Evolutionary conservation across 2,797 vertebrate species (phyloP).

Genomic region (Sternotherus odoratus): DNA sequence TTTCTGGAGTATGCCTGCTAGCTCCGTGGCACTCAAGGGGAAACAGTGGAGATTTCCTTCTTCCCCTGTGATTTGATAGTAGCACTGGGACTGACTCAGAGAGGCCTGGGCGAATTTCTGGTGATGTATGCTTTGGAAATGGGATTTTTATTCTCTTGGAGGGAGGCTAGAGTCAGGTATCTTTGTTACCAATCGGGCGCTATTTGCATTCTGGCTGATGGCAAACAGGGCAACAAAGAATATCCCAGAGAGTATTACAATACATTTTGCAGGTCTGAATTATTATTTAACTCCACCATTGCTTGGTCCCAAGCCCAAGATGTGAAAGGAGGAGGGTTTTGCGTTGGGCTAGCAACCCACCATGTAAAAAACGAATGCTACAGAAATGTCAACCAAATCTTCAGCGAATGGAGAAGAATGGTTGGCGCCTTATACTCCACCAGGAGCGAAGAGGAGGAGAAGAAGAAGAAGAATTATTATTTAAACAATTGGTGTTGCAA

Average conservation of each 20-base stretch:
- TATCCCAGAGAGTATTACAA: background rate
- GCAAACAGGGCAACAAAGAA: background rate
- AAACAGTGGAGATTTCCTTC: background rate
- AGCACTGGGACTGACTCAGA: background rate
- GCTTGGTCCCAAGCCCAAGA: too few relatives aligned
- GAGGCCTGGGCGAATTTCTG: background rate
- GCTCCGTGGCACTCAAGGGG: background rate
- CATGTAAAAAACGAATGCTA: too few relatives aligned
- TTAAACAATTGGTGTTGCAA: background rate
- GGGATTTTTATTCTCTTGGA: background rate
- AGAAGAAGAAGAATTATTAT: background rate
- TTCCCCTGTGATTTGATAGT: background rate
- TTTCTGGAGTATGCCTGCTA: background rate
- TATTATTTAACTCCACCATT: background rate
- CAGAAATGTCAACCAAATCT: too few relatives aligned
- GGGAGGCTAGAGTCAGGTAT: background rate
- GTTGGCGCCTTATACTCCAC: too few relatives aligned
- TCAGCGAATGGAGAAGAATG: too few relatives aligned
- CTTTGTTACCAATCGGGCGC: background rate
- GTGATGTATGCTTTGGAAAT: background rate
- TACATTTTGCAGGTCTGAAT: background rate
- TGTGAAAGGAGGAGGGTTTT: too few relatives aligned
- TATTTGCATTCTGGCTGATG: background rate
- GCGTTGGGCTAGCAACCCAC: too few relatives aligned
- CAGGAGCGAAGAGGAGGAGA: too few relatives aligned